A percentile compares a stretch with the other conserved stretches of the same genome.
Conservation (phyloP, 2,113 vertebrate genomes). For the Toxotes chatareus region DNA sequence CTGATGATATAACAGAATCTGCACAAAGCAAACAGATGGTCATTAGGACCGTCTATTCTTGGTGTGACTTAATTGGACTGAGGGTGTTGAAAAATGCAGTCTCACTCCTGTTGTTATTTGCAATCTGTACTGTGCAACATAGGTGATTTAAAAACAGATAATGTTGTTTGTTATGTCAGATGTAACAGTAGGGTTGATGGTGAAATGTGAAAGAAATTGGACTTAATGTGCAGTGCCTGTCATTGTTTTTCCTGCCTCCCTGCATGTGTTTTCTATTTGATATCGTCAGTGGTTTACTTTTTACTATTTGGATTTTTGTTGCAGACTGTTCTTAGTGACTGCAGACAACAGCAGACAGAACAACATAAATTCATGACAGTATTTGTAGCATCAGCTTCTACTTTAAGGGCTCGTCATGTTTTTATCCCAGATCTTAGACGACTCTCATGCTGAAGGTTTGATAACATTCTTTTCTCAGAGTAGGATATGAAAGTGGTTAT, state of each 20-base stretch:
- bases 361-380: background rate
- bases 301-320: background rate
- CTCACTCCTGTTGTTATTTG: background rate
- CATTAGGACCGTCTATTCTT: background rate
- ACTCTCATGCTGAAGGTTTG: background rate
- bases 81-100: background rate
- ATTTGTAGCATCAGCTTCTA: background rate
- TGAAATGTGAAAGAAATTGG: background rate
- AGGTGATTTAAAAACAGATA: background rate
- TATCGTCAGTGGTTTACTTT: background rate
- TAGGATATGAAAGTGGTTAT: background rate
- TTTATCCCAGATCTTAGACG: background rate
- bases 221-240: background rate
- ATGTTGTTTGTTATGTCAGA: too few relatives aligned
- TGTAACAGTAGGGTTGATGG: background rate
- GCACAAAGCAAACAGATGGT: conserved; percentile 18
- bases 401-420: background rate
- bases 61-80: background rate
- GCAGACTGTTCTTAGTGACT: background rate
- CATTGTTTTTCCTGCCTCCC: too few relatives aligned
- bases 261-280: too few relatives aligned
- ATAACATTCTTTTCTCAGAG: background rate
- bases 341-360: background rate
- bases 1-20: background rate
- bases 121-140: background rate